Percentiles rank a stretch among this genome's conserved stretches.
phyloP scores from a whole-genome alignment of 2,797 vertebrate genomes.

The Micropoecilia bifurca region DNA sequence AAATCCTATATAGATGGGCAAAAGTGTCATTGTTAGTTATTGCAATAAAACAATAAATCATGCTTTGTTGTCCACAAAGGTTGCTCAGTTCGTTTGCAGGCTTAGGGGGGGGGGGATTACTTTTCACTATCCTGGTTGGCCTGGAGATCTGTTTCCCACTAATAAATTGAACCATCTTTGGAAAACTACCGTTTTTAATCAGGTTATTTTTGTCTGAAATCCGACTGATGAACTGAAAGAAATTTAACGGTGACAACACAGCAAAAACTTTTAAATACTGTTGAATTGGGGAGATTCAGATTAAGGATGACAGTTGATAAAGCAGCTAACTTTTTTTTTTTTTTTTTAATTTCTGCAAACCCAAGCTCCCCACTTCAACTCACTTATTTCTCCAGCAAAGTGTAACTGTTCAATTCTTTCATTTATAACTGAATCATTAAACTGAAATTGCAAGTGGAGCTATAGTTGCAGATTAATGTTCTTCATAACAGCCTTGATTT shows the following conservation, averaged over 20 bases:
- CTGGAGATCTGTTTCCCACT: background rate
- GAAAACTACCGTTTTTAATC: background rate
- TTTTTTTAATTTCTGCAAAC: background rate
- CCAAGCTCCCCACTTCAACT: background rate
- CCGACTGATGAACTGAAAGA: too few relatives aligned
- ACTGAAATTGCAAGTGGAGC: constrained; percentile 23
- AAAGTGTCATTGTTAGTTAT: background rate
- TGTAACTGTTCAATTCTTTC: constrained; percentile 10
- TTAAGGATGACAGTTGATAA: background rate
- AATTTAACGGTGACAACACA: too few relatives aligned
- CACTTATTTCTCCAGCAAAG: constrained; percentile 1
- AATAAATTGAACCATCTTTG: background rate
- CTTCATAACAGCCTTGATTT: constrained; percentile 3
- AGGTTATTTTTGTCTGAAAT: too few relatives aligned
- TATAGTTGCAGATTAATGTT: constrained; percentile 9
- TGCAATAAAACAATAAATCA: background rate
- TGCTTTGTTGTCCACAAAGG: background rate
- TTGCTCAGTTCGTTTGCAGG: background rate
- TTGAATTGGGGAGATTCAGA: background rate
- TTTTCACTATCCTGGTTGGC: background rate
- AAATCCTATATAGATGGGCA: background rate
- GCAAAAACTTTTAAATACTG: background rate
- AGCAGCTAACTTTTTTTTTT: background rate
- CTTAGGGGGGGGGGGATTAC: background rate
- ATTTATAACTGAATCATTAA: constrained; percentile 15